phyloP scores from a whole-genome alignment of 2,797 vertebrate species.

The Apodemus agrarius region DNA sequence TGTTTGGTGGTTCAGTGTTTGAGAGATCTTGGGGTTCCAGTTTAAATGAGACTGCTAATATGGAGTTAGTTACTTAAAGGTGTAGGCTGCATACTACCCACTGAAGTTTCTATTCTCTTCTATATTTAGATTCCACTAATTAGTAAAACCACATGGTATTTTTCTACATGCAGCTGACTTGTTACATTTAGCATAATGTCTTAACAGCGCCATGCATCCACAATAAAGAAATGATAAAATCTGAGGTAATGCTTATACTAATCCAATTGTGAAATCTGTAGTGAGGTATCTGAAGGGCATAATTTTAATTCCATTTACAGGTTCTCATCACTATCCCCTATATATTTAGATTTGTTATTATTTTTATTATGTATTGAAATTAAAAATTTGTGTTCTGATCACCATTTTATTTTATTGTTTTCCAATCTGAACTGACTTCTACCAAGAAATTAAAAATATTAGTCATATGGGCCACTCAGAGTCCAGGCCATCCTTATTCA shows the following conservation, averaged over 20 bases:
- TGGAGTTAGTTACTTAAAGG: too few species aligned
- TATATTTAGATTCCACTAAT: background rate
- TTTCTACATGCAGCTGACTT: too few species aligned
- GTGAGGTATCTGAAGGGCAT: background rate
- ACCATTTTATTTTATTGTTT: background rate
- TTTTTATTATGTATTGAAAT: background rate
- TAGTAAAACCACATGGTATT: too few species aligned
- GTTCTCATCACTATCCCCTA: background rate
- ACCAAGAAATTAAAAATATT: background rate
- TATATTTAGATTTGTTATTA: background rate
- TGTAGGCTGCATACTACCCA: too few species aligned
- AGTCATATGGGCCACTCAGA: background rate
- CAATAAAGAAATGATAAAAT: too few species aligned
- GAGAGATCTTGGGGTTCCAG: too few species aligned
- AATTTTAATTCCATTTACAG: background rate
- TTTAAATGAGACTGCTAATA: too few species aligned
- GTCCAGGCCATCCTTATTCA: background rate
- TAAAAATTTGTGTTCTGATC: background rate
- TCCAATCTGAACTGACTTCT: background rate
- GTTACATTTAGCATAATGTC: too few species aligned
- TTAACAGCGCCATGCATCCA: too few species aligned
- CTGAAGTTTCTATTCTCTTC: too few species aligned
- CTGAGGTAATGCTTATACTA: too few species aligned
- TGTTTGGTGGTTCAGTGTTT: too few species aligned
- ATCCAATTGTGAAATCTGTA: background rate